These are phyloP conservation scores for Pagrus major DNA, from an alignment of 2,113 vertebrate species.

Conservation along the genomic window DNA sequence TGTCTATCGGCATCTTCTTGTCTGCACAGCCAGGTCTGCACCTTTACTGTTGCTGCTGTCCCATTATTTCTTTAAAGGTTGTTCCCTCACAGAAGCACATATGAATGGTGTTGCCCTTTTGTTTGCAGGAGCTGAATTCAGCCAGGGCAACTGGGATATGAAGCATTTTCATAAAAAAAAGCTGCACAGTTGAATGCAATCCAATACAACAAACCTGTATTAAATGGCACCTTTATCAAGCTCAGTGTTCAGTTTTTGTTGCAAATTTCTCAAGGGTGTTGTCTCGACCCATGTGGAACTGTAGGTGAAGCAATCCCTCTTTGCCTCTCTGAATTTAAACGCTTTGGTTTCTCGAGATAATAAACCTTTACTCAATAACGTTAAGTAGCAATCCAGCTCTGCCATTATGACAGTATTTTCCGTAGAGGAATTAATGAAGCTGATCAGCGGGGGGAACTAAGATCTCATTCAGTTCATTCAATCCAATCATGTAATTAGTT, in stretches of 20 bases:
- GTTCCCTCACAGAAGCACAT: neutral
- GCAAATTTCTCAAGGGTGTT: neutral
- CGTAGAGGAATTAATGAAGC: slow-evolving; percentile 28
- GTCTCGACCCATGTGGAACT: neutral
- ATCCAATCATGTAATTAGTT: slow-evolving; percentile 67
- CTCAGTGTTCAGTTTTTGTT: neutral
- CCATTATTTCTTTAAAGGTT: slow-evolving; percentile 26
- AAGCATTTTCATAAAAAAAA: neutral
- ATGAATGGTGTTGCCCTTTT: neutral
- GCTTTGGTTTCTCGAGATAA: neutral
- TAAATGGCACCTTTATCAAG: neutral
- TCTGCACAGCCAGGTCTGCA: slow-evolving; percentile 31
- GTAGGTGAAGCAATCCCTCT: neutral
- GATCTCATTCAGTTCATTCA: slow-evolving; percentile 55
- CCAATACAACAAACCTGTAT: neutral
- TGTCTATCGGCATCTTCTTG: slow-evolving; percentile 20
- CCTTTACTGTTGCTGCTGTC: slow-evolving; percentile 1
- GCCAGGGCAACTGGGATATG: neutral
- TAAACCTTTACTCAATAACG: neutral
- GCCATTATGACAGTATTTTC: slow-evolving; percentile 31
- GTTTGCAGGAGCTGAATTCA: neutral
- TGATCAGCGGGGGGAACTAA: slow-evolving; percentile 43
- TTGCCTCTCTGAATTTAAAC: neutral
- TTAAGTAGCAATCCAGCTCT: neutral
- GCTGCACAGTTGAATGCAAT: neutral